These are phyloP conservation scores for Abramis brama DNA, from an alignment of 2,113 vertebrate genomes.

Conservation along the genomic window DNA sequence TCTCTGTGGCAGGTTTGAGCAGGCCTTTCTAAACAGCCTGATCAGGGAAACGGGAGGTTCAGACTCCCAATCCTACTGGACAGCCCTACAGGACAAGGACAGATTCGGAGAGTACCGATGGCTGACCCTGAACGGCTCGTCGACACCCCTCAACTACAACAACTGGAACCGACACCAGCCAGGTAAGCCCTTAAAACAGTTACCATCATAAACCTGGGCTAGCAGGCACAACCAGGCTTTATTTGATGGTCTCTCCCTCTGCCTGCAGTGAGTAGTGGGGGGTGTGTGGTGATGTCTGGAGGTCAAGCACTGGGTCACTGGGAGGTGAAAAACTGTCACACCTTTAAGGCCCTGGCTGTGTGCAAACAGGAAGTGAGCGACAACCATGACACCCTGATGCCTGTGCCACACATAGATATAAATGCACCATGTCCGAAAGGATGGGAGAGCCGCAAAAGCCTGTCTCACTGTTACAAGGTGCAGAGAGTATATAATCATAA, in stretches of 20 bases:
- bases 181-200: conserved; percentile 66
- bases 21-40: conserved; percentile 90
- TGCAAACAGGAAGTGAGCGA: conserved; percentile 83
- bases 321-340: conserved; percentile 91
- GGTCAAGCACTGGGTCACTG: conserved; percentile 81
- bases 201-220: not conserved
- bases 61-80: conserved; percentile 85
- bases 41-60: conserved; percentile 74
- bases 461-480: conserved; percentile 88
- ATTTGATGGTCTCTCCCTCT: not conserved
- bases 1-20: conserved; percentile 84
- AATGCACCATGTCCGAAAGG: conserved; percentile 80
- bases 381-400: conserved; percentile 63
- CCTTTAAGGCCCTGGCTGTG: conserved; percentile 85
- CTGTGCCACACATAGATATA: conserved; percentile 72
- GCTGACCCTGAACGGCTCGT: conserved; percentile 68
- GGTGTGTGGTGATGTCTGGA: conserved; percentile 86
- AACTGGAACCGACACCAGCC: conserved; percentile 92
- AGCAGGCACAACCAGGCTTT: not conserved
- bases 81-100: conserved; percentile 81
- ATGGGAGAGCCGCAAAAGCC: conserved; percentile 83
- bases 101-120: conserved; percentile 84
- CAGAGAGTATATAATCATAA: not conserved
- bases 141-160: conserved; percentile 74
- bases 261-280: conserved; percentile 78